A percentile compares a stretch with the other conserved stretches of the same genome.
Conservation (phyloP, 2,113 vertebrate species). For the Rana temporaria region DNA sequence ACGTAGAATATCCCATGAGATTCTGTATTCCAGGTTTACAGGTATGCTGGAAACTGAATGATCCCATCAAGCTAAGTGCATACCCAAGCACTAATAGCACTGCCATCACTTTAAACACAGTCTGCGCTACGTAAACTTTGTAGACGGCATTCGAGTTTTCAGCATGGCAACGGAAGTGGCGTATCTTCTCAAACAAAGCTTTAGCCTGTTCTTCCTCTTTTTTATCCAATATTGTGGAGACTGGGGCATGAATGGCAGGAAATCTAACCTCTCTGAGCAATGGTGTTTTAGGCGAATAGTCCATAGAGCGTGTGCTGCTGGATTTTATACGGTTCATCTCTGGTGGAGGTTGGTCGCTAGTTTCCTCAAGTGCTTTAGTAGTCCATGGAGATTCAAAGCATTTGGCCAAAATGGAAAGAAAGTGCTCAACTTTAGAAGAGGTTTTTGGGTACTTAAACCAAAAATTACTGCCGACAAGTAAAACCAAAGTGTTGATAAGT, state of each 20-base stretch:
- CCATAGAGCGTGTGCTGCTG: constrained; percentile 33
- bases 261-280: constrained; percentile 1
- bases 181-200: constrained; percentile 80
- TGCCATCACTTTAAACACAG: constrained; percentile 74
- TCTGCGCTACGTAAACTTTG: constrained; percentile 80
- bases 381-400: constrained; percentile 85
- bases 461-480: constrained; percentile 80
- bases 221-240: constrained; percentile 69
- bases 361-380: constrained; percentile 75
- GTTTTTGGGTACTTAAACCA: constrained; percentile 84
- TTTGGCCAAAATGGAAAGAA: constrained; percentile 78
- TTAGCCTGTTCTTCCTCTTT: constrained; percentile 80
- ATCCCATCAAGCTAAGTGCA: constrained; percentile 72
- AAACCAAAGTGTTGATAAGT: constrained; percentile 74
- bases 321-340: constrained; percentile 39
- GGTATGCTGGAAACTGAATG: constrained; percentile 73
- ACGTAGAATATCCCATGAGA: constrained; percentile 73
- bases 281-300: constrained; percentile 31
- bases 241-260: constrained; percentile 56
- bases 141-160: constrained; percentile 79
- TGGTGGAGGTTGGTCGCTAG: constrained; percentile 70
- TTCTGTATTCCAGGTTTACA: constrained; percentile 69
- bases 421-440: constrained; percentile 81
- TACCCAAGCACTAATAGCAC: constrained; percentile 73
- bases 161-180: constrained; percentile 75